Percentiles rank a stretch among this genome's conserved stretches.
Evolutionary conservation across 2,888 invertebrate species (phyloP).

Genomic region (Macrosoma leucophasiata): DNA sequence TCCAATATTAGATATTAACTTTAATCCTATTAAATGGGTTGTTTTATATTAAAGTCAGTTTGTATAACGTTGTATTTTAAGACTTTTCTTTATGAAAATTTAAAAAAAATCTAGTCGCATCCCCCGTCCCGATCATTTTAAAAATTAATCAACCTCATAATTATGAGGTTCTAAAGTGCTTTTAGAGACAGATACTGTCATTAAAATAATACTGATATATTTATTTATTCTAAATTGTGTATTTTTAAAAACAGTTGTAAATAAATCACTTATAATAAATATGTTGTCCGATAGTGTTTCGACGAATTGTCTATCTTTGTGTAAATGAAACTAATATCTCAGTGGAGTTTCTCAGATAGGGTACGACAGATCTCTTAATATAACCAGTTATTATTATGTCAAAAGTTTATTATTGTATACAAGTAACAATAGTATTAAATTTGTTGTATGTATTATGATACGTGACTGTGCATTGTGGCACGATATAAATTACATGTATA

Average conservation of each 20-base stretch:
- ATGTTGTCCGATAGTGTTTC: conserved; percentile 40
- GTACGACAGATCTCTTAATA: conserved; percentile 58
- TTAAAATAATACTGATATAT: conserved; percentile 41
- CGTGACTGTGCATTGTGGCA: conserved; percentile 48
- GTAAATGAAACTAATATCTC: conserved; percentile 36
- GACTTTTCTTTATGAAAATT: too few species aligned
- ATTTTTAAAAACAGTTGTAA: conserved; percentile 36
- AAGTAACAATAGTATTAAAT: conserved; percentile 68
- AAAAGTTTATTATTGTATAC: conserved; percentile 73
- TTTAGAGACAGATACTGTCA: conserved; percentile 64
- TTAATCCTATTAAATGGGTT: too few species aligned
- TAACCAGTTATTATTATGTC: conserved; percentile 72
- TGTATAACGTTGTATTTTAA: too few species aligned
- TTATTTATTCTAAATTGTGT: conserved; percentile 25
- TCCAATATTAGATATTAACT: conserved; percentile 19
- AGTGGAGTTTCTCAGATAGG: conserved; percentile 46
- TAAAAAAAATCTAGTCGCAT: conserved; percentile 21
- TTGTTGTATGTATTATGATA: conserved; percentile 70
- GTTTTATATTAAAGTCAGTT: too few species aligned
- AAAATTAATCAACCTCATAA: conserved; percentile 35
- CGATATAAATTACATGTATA: conserved; percentile 67
- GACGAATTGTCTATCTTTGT: conserved; percentile 38
- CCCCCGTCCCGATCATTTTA: conserved; percentile 51
- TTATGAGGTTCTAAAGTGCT: conserved; percentile 55
- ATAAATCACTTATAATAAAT: conserved; percentile 39